A percentile compares a stretch with the other conserved stretches of the same genome.
These are phyloP conservation scores for Ophion ventricosus DNA, from an alignment of 2,888 invertebrate genomes.

Conservation along the genomic window DNA sequence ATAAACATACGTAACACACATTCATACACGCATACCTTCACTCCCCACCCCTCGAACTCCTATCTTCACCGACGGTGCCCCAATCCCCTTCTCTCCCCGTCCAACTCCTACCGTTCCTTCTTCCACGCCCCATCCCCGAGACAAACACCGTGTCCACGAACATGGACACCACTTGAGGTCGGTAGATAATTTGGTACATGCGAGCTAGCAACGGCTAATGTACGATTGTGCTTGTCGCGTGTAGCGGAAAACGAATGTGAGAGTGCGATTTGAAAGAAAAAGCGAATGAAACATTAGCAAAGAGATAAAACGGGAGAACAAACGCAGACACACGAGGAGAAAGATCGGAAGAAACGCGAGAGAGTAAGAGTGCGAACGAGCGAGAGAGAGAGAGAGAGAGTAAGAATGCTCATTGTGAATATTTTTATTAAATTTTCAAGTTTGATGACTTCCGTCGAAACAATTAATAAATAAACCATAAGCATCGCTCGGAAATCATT, in stretches of 20 bases:
- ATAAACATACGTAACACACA: constrained; percentile 80
- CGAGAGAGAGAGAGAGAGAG: constrained; percentile 79
- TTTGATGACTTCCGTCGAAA: constrained; percentile 83
- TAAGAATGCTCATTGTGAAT: constrained; percentile 83
- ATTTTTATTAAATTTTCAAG: constrained; percentile 84
- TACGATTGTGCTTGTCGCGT: constrained; percentile 63
- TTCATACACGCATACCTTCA: constrained; percentile 73
- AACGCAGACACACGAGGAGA: constrained; percentile 72
- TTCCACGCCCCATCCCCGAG: constrained; percentile 25
- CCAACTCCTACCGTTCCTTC: constrained; percentile 1
- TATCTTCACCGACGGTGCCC: neutral
- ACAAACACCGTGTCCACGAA: constrained; percentile 62
- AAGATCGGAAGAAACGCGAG: constrained; percentile 72
- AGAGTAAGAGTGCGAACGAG: constrained; percentile 72
- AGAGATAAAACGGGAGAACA: constrained; percentile 59
- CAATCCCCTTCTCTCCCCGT: constrained; percentile 10
- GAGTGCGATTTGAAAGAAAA: constrained; percentile 60
- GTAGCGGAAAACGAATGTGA: constrained; percentile 70
- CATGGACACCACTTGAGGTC: constrained; percentile 62
- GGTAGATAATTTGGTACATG: constrained; percentile 64
- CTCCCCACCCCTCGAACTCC: neutral
- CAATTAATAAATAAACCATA: constrained; percentile 83
- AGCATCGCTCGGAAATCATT: constrained; percentile 79
- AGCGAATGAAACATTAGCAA: constrained; percentile 45
- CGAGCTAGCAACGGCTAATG: constrained; percentile 62